A percentile compares a stretch with the other conserved stretches of the same genome.
Conservation (phyloP, 1,140 invertebrate genomes). For the Temnothorax curvispinosus region DNA sequence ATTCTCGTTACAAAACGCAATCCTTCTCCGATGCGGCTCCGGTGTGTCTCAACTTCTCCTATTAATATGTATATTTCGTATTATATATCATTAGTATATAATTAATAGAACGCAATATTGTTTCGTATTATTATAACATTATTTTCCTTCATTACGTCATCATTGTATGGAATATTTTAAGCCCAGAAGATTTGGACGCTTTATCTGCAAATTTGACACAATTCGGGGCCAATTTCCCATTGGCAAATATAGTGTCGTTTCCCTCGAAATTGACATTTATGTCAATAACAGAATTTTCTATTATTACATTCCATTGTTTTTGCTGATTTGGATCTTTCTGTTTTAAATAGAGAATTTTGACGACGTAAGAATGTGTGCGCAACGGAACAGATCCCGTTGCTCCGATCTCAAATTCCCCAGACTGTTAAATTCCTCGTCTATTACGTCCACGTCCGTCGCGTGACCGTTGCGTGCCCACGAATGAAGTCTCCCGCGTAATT, state of each 20-base stretch:
- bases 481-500: conserved; percentile 81
- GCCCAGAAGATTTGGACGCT: neutral
- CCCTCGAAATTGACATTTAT: neutral
- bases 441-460: conserved; percentile 53
- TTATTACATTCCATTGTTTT: neutral
- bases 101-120: neutral
- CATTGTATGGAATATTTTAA: neutral
- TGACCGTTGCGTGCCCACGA: conserved; percentile 70
- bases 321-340: neutral
- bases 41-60: neutral
- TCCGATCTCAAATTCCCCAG: neutral
- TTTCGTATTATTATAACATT: neutral
- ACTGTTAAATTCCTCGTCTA: neutral
- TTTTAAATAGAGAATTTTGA: neutral
- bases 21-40: neutral
- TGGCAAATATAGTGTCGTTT: neutral
- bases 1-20: neutral
- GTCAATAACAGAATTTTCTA: neutral
- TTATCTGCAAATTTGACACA: neutral
- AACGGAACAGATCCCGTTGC: neutral
- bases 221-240: neutral
- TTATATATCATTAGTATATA: neutral
- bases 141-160: neutral
- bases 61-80: neutral
- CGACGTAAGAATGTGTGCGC: neutral